Evolutionary conservation across 2,888 invertebrate species (phyloP), one percentile per base, ranked within the genome.

Genomic region (Calephelis perditalis): DNA sequence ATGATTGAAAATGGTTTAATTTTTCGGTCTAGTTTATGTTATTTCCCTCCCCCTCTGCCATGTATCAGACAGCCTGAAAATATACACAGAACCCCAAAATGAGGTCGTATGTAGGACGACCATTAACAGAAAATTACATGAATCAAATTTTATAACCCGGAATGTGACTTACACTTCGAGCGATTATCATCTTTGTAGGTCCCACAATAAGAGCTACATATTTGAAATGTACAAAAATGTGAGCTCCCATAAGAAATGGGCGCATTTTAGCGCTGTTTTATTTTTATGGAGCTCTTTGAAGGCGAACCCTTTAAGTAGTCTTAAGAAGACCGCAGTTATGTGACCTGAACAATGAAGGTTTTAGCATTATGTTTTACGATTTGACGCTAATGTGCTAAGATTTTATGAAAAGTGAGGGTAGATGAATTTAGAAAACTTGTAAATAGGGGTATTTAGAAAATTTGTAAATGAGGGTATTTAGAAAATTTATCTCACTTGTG

Each of bases 231-330:
- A 52, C 52, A 52, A 52, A 52, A 35, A 52, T 52, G 26, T 10
- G 11, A 52, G 52, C 35, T 35, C 35, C 52, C 11, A 52, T 52
- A 15, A 52, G 52, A 52, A 52, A 52, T 52, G 35, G 10, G 52
- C 26, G 10, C 52, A 52, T 52, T 52, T 52, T 52, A 52, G 52
- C 52, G 52, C 26, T 52, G 52, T 52, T 52, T 52, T 52, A 52
- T 52, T 52, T 52, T 52, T 52, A 52, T 52, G 52, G 35, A 52
- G 52, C 35, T 52, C 52, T 52, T 52, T 52, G 52, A 52, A 52
- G 52, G 52, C 11, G 52, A 52, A 52, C 52, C 52, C 52, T 52
- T 52, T 52, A 52, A 52, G 52, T 52, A 52, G 52, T 52, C 52
- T 52, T 52, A 52, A 52, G 52, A 52, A 52, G 52, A 52, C 52